These are phyloP conservation scores for Anarrhichthys ocellatus DNA, from an alignment of 2,113 vertebrate species.

Conservation along the genomic window DNA sequence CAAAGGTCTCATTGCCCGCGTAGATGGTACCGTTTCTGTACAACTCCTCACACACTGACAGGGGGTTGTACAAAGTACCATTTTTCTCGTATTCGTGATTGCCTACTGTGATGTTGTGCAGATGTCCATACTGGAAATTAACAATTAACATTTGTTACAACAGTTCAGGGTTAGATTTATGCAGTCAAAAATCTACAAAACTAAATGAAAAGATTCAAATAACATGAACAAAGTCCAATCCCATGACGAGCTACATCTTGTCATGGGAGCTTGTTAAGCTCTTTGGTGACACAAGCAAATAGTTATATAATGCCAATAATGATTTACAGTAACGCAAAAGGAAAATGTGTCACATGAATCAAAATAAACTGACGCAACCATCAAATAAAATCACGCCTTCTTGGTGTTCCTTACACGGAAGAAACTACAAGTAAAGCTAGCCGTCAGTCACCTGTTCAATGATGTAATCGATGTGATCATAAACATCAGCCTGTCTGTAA, in stretches of 20 bases:
- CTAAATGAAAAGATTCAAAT: background rate
- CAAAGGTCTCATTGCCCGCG: slow-evolving; percentile 92
- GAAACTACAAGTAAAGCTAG: background rate
- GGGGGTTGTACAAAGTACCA: slow-evolving; percentile 75
- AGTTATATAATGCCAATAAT: slow-evolving; percentile 36
- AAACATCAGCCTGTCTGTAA: slow-evolving; percentile 89
- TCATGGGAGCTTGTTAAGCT: background rate
- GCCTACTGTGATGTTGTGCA: slow-evolving; percentile 89
- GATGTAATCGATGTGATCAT: slow-evolving; percentile 88
- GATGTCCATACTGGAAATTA: slow-evolving; percentile 84
- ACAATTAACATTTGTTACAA: background rate
- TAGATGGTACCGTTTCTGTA: slow-evolving; percentile 89
- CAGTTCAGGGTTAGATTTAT: background rate
- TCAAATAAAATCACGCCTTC: background rate
- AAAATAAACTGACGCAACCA: background rate
- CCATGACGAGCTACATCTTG: background rate
- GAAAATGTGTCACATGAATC: slow-evolving; percentile 8
- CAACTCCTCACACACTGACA: slow-evolving; percentile 90
- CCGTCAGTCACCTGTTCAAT: slow-evolving; percentile 84
- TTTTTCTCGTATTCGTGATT: slow-evolving; percentile 91
- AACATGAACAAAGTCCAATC: slow-evolving; percentile 59
- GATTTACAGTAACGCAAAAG: slow-evolving; percentile 38
- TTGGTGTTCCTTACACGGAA: background rate
- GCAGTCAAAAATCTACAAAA: background rate
- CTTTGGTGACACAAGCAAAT: background rate